Evolutionary conservation across 2,113 vertebrate genomes (phyloP).

Genomic region (Poeciliopsis prolifica): DNA sequence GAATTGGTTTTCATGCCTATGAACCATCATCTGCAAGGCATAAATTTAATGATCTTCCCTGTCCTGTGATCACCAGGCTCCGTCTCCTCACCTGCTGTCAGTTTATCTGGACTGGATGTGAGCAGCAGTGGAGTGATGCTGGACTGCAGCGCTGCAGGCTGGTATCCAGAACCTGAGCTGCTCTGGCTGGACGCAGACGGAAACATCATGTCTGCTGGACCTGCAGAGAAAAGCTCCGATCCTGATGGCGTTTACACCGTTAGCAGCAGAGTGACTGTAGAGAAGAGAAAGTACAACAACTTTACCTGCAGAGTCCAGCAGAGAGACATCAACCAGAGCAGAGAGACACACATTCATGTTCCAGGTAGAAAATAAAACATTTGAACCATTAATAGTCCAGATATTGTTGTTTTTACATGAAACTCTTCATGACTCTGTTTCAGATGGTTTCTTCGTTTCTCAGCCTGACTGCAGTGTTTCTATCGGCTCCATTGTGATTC

Average conservation of each 20-base stretch:
- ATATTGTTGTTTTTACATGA: too few relatives aligned
- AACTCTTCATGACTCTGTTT: too few relatives aligned
- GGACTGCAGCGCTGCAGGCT: conserved; percentile 9
- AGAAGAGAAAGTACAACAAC: neutral
- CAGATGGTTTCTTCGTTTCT: conserved; percentile 11
- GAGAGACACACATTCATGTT: too few relatives aligned
- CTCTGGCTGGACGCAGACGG: conserved; percentile 13
- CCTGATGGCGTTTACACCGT: conserved; percentile 2
- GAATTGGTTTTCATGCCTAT: too few relatives aligned
- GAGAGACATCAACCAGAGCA: conserved; percentile 7
- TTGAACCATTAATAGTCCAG: too few relatives aligned
- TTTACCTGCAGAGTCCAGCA: conserved; percentile 5
- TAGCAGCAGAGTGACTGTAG: conserved; percentile 23
- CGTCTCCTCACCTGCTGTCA: neutral
- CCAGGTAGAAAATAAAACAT: too few relatives aligned
- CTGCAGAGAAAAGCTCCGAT: conserved; percentile 9
- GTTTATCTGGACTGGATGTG: neutral
- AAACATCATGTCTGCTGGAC: conserved; percentile 19
- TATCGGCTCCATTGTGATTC: neutral
- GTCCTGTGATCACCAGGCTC: neutral
- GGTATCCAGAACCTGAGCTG: conserved; percentile 31
- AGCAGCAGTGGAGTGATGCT: neutral
- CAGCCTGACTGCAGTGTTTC: neutral
- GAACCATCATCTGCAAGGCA: too few relatives aligned
- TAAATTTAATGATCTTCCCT: too few relatives aligned